Conservation (phyloP, 2,888 invertebrate species). For the Galeruca laticollis region DNA sequence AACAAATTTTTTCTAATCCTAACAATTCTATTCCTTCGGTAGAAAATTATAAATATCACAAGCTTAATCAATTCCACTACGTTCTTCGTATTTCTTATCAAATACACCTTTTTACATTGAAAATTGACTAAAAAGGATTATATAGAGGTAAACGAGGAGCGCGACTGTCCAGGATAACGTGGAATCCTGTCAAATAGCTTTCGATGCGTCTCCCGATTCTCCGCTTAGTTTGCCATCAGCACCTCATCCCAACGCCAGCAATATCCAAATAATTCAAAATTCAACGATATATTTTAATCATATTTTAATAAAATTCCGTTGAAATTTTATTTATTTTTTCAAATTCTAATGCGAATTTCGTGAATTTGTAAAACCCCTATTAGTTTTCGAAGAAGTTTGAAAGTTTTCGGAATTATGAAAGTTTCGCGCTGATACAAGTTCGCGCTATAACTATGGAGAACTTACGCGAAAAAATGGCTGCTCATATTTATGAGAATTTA, state of each 20-base stretch:
- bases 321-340: slow-evolving; percentile 8
- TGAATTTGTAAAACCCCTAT: not conserved
- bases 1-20: too few relatives aligned
- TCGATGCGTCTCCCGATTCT: slow-evolving; percentile 46
- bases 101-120: not conserved
- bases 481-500: slow-evolving; percentile 62
- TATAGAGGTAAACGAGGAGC: slow-evolving; percentile 32
- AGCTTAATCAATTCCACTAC: not conserved
- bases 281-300: slow-evolving; percentile 21
- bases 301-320: slow-evolving; percentile 14
- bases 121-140: slow-evolving; percentile 33
- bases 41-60: not conserved
- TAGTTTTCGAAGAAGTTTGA: not conserved
- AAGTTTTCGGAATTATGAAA: slow-evolving; percentile 14
- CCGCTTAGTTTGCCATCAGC: slow-evolving; percentile 53
- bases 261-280: slow-evolving; percentile 35
- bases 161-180: slow-evolving; percentile 45
- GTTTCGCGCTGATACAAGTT: slow-evolving; percentile 13
- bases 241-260: slow-evolving; percentile 48
- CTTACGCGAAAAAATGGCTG: slow-evolving; percentile 42
- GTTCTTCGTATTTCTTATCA: not conserved
- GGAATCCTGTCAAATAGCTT: slow-evolving; percentile 47
- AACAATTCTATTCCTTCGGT: too few relatives aligned
- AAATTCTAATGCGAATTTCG: not conserved
- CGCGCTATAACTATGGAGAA: slow-evolving; percentile 19